Percentiles rank a stretch among this genome's conserved stretches.
phyloP scores from a whole-genome alignment of 1,140 invertebrate species.

The Caerostris darwini region DNA sequence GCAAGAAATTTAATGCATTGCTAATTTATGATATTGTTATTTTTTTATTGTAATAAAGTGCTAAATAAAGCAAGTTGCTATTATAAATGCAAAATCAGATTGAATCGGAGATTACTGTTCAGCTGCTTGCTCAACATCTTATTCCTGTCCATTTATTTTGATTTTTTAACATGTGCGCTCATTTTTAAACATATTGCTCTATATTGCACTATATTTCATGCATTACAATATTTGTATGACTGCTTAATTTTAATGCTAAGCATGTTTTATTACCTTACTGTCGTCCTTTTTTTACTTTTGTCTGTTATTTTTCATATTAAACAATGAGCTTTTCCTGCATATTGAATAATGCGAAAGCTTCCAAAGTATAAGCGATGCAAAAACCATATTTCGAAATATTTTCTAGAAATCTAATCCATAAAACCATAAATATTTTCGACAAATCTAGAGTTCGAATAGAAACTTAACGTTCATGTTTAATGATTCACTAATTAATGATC shows the following conservation, averaged over 20 bases:
- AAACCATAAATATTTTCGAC: too few species aligned
- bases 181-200: neutral
- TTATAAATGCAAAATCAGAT: too few species aligned
- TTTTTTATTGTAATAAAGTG: too few species aligned
- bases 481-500: too few species aligned
- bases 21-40: too few species aligned
- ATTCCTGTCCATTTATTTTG: conserved; percentile 18
- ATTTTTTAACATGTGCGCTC: neutral
- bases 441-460: too few species aligned
- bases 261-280: neutral
- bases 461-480: too few species aligned
- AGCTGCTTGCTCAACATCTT: neutral
- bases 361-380: conserved; percentile 8
- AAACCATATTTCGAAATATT: too few species aligned
- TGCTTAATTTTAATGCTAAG: neutral
- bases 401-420: too few species aligned
- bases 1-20: too few species aligned
- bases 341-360: neutral
- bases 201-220: neutral
- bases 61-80: too few species aligned
- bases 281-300: neutral
- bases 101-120: too few species aligned
- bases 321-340: conserved; percentile 21
- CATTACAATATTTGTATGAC: neutral
- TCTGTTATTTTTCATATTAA: neutral